Conservation (phyloP, 30 jellyfish, hydroid and myxozoan species). For the Cassiopea andromeda region DNA sequence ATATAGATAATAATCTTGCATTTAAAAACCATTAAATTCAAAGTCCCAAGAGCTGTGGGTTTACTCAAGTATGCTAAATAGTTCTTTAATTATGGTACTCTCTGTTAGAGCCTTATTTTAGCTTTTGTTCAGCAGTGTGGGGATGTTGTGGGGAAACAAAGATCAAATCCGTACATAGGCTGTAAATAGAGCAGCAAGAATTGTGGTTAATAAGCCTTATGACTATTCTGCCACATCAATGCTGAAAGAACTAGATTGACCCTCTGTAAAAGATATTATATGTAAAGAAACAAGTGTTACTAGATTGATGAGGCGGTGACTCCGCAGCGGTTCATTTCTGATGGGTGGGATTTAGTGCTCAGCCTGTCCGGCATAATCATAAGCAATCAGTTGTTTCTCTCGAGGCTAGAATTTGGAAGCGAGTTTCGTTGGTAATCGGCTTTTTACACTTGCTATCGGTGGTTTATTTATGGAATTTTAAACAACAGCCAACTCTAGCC, state of each 20-base stretch:
- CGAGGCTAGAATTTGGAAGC: too few relatives aligned
- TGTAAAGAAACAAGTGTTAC: not conserved
- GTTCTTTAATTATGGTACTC: not conserved
- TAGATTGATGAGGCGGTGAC: not conserved
- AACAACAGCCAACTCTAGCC: too few relatives aligned
- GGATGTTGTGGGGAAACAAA: not conserved
- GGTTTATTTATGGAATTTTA: too few relatives aligned
- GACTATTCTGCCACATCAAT: slow-evolving; percentile 3
- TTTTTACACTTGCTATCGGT: too few relatives aligned
- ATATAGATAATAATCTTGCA: not conserved
- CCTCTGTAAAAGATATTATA: not conserved
- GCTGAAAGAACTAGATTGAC: slow-evolving; percentile 3
- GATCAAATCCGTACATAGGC: not conserved
- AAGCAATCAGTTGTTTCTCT: too few relatives aligned
- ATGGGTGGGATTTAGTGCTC: too few relatives aligned
- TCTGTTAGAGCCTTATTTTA: not conserved
- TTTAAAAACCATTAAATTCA: not conserved
- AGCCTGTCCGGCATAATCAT: too few relatives aligned
- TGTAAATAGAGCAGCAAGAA: not conserved
- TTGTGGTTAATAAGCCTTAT: not conserved
- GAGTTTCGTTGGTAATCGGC: too few relatives aligned
- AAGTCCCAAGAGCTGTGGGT: not conserved
- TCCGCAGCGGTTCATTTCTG: too few relatives aligned
- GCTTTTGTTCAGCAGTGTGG: not conserved
- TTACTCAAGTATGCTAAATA: not conserved